Evolutionary conservation across 2,888 invertebrate species (phyloP).

Genomic region (Anorthoa munda): DNA sequence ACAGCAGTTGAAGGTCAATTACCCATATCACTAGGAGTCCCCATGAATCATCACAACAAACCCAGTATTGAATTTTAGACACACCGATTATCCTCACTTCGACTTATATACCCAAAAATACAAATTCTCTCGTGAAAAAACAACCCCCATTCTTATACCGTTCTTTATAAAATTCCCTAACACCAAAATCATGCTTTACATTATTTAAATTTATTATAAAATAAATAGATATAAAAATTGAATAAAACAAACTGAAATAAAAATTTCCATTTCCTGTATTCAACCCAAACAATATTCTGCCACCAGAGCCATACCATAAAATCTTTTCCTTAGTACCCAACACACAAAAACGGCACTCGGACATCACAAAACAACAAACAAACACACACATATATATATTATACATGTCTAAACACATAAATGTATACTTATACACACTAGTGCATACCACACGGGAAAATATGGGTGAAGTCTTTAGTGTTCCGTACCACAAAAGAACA

Average conservation of each 20-base stretch:
- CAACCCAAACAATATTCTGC: background rate
- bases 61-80: background rate
- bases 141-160: background rate
- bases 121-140: background rate
- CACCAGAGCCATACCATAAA: background rate
- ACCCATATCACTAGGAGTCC: background rate
- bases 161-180: background rate
- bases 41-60: background rate
- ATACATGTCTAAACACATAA: slow-evolving; percentile 42
- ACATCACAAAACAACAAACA: slow-evolving; percentile 54
- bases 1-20: background rate
- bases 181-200: slow-evolving; percentile 12
- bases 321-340: slow-evolving; percentile 27
- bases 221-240: background rate
- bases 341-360: slow-evolving; percentile 40
- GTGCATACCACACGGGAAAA: slow-evolving; percentile 31
- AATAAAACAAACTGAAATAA: background rate
- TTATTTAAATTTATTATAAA: background rate
- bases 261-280: background rate
- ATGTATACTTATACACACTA: slow-evolving; percentile 15
- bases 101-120: background rate
- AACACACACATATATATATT: slow-evolving; percentile 34
- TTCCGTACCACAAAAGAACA: slow-evolving; percentile 5
- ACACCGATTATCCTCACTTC: background rate
- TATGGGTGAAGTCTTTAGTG: background rate